Evolutionary conservation across 2,797 vertebrate species (phyloP), one percentile per base, ranked within the genome.

Genomic region (Coregonus ussuriensis): DNA sequence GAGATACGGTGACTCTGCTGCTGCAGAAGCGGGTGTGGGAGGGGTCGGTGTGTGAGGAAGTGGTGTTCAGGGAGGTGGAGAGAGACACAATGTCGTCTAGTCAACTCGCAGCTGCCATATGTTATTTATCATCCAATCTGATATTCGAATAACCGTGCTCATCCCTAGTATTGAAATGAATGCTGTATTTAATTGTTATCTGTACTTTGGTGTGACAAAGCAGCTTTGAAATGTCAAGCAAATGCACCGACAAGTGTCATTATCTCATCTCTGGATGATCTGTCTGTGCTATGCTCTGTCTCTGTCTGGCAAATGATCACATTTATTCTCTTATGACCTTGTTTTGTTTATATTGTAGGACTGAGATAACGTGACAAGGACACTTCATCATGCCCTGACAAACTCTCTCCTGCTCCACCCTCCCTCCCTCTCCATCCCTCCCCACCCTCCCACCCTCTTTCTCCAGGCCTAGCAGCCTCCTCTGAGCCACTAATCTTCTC

Each of bases 401-500:
- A 33, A 66, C 65, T 66, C 65, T 5, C 65, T 29, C 29, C 18
- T 16, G 4, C 29, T 37, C 68, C 25, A 21, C 35, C 29, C 15
- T 53, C 41, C 29, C 4, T 37, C 56, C 37, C 37, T 9, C 15
- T 53, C 41, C 29, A 4, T 37, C 56, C 37, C 37, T 9, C 41
- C 7, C 7, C 9, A 6, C 41, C 41, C 41, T 11, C 9, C 41
- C 41, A 9, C 7, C 41, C 41, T 47, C 2, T 47, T 47, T 9
- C 6, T 82, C 33, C 83, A 98, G 97, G 97, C 77, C 89, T 98
- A 87, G 95, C 96, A 59, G 95, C 97, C 78, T 96, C 97, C 0
- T 93, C 97, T 0, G 98, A 99, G 89, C 97, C 98, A 54, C 93
- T 99, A 88, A 96, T 99, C 82, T 98, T 99, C 82, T 95, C 97